A percentile compares a stretch with the other conserved stretches of the same genome.
Conservation (phyloP, 2,113 vertebrate species). For the Arvicanthis niloticus region DNA sequence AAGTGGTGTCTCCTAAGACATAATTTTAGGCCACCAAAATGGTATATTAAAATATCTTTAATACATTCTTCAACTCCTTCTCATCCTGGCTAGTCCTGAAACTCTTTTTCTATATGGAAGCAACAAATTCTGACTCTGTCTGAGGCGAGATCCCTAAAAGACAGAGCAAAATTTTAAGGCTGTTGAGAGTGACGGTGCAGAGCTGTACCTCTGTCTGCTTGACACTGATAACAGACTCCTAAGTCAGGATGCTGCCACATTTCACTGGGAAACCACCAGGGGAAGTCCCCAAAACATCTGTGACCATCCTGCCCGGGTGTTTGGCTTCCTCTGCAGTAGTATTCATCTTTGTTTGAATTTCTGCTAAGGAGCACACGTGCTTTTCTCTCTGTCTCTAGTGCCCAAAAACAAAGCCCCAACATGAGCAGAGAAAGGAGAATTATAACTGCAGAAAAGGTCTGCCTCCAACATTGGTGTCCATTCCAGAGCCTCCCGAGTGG, state of each 20-base stretch:
- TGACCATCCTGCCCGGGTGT: background rate
- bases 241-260: fast-evolving
- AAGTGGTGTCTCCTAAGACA: background rate
- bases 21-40: background rate
- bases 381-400: background rate
- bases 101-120: background rate
- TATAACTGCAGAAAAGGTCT: background rate
- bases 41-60: background rate
- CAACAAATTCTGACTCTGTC: background rate
- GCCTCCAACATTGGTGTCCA: no score
- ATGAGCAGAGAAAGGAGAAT: background rate
- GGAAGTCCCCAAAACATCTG: background rate
- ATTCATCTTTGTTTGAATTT: background rate
- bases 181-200: background rate
- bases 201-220: background rate
- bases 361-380: background rate
- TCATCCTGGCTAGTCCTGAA: background rate
- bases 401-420: background rate
- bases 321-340: background rate
- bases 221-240: background rate
- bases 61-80: background rate
- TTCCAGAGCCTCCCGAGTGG: background rate
- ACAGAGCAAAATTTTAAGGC: background rate
- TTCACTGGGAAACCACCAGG: background rate
- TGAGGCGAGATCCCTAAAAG: background rate